These are phyloP conservation scores for Monopis laevigella DNA, from an alignment of 2,888 invertebrate species.

Conservation along the genomic window DNA sequence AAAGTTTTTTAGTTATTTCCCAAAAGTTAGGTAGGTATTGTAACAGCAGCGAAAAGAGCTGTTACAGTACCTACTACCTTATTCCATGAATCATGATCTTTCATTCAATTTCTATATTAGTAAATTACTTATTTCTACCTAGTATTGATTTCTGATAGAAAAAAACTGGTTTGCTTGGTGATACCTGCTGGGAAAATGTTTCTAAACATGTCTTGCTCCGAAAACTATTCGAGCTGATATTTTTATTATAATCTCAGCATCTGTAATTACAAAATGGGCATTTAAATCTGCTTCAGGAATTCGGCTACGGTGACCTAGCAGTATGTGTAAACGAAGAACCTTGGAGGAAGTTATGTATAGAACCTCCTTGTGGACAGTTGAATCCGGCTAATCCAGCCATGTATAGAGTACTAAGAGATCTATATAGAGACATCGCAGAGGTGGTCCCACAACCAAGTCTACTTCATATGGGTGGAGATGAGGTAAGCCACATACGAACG, in stretches of 20 bases:
- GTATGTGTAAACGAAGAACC: constrained; percentile 74
- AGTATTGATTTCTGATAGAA: constrained; percentile 27
- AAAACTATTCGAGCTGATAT: constrained; percentile 71
- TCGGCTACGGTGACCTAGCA: constrained; percentile 71
- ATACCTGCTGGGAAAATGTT: constrained; percentile 75
- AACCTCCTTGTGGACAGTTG: constrained; percentile 87
- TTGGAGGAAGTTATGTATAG: constrained; percentile 78
- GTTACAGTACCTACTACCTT: too few relatives aligned
- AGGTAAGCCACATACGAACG: constrained; percentile 69
- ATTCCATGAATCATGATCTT: too few relatives aligned
- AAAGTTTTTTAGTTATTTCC: too few relatives aligned
- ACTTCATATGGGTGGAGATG: constrained; percentile 88
- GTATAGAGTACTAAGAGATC: constrained; percentile 71
- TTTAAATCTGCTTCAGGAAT: constrained; percentile 47
- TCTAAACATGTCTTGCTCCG: constrained; percentile 81
- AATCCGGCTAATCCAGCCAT: constrained; percentile 80
- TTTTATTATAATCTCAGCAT: constrained; percentile 59
- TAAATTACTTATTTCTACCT: too few relatives aligned
- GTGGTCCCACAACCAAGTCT: constrained; percentile 66
- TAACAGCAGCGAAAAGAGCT: too few relatives aligned
- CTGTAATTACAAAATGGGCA: too few relatives aligned
- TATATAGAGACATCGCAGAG: constrained; percentile 76
- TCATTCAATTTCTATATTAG: too few relatives aligned
- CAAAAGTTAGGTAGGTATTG: too few relatives aligned
- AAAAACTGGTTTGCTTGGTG: constrained; percentile 29